Base-by-base conservation (phyloP, 2,888 invertebrate genomes). In the Lepas anatifera region DNA sequence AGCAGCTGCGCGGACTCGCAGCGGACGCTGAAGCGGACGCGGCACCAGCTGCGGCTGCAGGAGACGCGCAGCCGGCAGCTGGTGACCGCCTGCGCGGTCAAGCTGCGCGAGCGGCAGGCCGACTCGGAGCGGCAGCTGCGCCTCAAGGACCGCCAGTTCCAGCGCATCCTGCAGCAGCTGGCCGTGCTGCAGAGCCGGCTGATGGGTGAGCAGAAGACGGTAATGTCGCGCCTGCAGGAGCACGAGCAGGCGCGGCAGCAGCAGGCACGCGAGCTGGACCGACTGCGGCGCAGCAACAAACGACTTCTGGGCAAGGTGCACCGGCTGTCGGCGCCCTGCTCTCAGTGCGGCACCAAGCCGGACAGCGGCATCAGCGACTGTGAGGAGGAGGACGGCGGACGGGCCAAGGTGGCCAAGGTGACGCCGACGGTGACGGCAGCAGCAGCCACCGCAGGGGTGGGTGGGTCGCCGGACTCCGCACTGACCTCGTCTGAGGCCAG, bases 181-280 rank as follows among this genome's bases (percentile, higher is more conserved):
- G 84, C 89, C 52, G 84, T 87, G 52, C 84, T 89, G 68, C 89
- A 90, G 78, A 87, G 88, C 13, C 83, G 88, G 13, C 81, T 90
- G 35, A 66, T 27, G 39, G 39, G 66, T 39, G 89, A 90, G 78
- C 89, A 89, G 77, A 86, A 87, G 75, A 85, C 85, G 75, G 88
- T 90, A 74, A 84, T 85, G 71, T 84, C 85, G 70, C 84, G 87
- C 68, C 81, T 89, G 27, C 83, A 84, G 72, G 87, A 88, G 77
- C 88, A 88, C 77, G 89, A 89, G 77, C 85, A 85, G 76, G 84
- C 88, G 67, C 88, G 89, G 72, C 85, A 85, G 76, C 83, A 85
- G 70, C 89, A 89, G 77, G 85, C 86, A 76, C 83, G 85, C 73
- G 87, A 89, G 79, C 87, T 89, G 73, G 81, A 84, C 16, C 86